Evolutionary conservation across 2,113 vertebrate species (phyloP), one percentile per base, ranked within the genome.

Genomic region (Sula dactylatra): DNA sequence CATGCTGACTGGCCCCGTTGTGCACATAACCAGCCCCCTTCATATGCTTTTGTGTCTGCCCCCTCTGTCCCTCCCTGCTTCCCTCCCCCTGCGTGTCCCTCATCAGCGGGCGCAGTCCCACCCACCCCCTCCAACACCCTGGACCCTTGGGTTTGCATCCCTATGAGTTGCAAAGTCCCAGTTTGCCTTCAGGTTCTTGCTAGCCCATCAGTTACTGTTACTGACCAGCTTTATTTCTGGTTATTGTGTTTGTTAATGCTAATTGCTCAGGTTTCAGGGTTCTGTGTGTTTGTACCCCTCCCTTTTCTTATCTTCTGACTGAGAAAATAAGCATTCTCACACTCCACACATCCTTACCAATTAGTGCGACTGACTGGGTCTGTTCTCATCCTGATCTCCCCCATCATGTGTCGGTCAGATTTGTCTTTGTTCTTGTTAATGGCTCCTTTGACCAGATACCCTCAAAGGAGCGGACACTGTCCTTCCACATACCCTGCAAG

Each of bases 1-100:
- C 0, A 3, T 32, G 45, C 22, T 27, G 66, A 59, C n/a, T 0
- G 2, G 29, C 40, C 22, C 49, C 4, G 3, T 70, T 58, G 59
- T 49, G 16, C 3, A 1, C 15, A 7, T 5, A 13, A 69, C 34
- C 8, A 19, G 27, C 27, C 10, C 13, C 20, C 24, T 36, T 20
- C 13, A 74, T 17, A 55, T 7, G 5, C 16, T 65, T 85, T 34
- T 27, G 18, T 77, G 21, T 64, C 69, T 52, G 19, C 2, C 13
- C 11, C 8, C 38, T n/a, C 32, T 36, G 29, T 27, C n/a, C 24
- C 42, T 58, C 40, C n/a, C 31, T 66, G 42, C 59, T 56, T 12
- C 14, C n/a, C 31, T 86, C 67, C 24, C 17, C 40, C 59, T 74
- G 10, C 2, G 0, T 9, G 16, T n/a, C 32, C 34, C 11, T 38